These are phyloP conservation scores for Hyposmocoma kahamanoa DNA, from an alignment of 1,140 invertebrate species.

Conservation along the genomic window DNA sequence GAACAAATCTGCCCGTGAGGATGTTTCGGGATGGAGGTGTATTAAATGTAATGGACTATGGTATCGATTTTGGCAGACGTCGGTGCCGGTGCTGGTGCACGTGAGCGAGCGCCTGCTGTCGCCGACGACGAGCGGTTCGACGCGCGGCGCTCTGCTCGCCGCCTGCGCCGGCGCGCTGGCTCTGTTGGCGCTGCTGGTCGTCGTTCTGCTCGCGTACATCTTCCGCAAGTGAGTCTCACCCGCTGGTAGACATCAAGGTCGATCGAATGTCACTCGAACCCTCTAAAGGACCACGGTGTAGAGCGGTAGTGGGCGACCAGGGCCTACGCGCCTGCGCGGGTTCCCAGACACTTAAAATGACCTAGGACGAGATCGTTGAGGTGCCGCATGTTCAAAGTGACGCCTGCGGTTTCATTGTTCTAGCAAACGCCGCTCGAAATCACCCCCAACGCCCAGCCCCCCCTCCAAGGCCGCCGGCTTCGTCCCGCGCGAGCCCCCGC, in stretches of 20 bases:
- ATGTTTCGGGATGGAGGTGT: too few relatives aligned
- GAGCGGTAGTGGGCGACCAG: too few relatives aligned
- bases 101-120: constrained; percentile 74
- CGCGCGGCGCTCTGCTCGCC: constrained; percentile 76
- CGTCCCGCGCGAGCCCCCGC: neutral
- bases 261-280: too few relatives aligned
- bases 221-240: constrained; percentile 82
- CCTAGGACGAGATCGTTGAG: too few relatives aligned
- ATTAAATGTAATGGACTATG: too few relatives aligned
- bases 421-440: neutral
- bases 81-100: constrained; percentile 84
- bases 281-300: too few relatives aligned
- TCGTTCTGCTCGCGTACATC: constrained; percentile 83
- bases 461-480: neutral
- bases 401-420: neutral
- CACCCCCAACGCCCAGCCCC: neutral
- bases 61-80: too few relatives aligned
- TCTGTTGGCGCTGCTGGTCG: constrained; percentile 82
- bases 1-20: too few relatives aligned
- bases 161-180: constrained; percentile 82
- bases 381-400: too few relatives aligned
- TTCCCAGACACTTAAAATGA: too few relatives aligned
- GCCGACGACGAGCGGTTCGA: constrained; percentile 56
- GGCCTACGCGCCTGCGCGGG: too few relatives aligned
- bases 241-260: too few relatives aligned